Base-by-base conservation (phyloP, 2,113 vertebrate species). In the Ramphastos sulfuratus region DNA sequence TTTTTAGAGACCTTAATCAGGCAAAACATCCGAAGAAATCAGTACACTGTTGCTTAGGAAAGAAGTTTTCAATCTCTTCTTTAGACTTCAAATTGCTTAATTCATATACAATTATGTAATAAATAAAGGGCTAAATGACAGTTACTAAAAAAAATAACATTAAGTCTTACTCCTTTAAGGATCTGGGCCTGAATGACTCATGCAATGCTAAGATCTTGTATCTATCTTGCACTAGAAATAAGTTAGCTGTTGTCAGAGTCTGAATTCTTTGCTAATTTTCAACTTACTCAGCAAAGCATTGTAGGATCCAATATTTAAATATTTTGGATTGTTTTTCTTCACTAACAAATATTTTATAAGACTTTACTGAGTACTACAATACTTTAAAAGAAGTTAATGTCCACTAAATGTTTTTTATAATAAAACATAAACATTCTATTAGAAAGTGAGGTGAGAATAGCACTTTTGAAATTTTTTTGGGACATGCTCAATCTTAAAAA, bases 331-430 rank as follows among this genome's bases (percentile, higher is more conserved):
- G 59, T 89, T 66, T 71, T 87, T 87, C 46, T 91, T 92, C 67
- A 52, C 7, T 85, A 94, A 90, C 82, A 95, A 93, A 85, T 93
- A 70, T 80, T 94, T 93, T 92, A 7, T 85, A 94, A 92, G 78
- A 69, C 64, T 90, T 82, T 52, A 79, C 44, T 95, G 74, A 27
- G 71, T 93, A 61, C 61, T 86, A 96, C 33, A 87, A 79, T 86
- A 75, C 44, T 80, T 79, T 30, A 52, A 52, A 42, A 42, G 15
- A 42, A 42, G 42, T 52, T 52, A 25, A 24, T 25, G 25, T 52
- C 50, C 50, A 52, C 25, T 52, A 52, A 52, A 52, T 31, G 28
- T 56, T 56, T 56, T 56, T 56, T 56, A 56, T 89, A 46, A 46
- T 6, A 48, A 84, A 78, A 86, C 18, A 64, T 2, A 25, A 83